A percentile compares a stretch with the other conserved stretches of the same genome.
These are phyloP conservation scores for Brachypodius melanocephalos DNA, from an alignment of 2,113 vertebrate species.

Conservation along the genomic window DNA sequence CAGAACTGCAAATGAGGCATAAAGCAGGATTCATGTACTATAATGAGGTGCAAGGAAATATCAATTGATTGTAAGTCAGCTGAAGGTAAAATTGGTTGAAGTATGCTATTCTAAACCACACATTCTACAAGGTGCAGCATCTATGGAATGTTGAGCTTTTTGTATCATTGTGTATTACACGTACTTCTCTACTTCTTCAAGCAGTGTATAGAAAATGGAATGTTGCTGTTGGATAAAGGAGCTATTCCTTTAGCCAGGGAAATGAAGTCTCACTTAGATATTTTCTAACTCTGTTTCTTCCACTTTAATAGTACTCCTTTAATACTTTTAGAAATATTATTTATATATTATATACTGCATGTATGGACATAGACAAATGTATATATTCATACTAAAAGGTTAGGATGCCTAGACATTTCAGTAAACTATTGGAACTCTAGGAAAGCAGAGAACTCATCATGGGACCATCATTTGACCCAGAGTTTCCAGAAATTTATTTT, in stretches of 20 bases:
- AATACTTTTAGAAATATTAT: background rate
- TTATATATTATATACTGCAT: background rate
- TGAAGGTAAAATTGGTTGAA: constrained; percentile 14
- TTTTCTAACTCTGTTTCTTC: background rate
- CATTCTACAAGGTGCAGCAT: background rate
- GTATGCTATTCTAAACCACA: background rate
- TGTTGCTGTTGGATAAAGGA: background rate
- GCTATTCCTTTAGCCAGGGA: background rate
- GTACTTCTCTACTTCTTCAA: background rate
- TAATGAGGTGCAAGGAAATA: constrained; percentile 36
- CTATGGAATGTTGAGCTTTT: background rate
- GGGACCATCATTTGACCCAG: background rate
- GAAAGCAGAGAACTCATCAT: background rate
- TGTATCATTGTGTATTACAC: background rate
- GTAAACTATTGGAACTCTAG: background rate
- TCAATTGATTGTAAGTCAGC: constrained; percentile 11
- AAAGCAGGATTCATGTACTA: constrained; percentile 19
- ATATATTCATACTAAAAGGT: background rate
- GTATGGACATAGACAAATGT: background rate
- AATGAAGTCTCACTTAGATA: background rate
- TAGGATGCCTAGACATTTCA: background rate
- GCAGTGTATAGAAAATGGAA: background rate
- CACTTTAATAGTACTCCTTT: background rate
- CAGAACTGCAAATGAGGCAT: constrained; percentile 31
- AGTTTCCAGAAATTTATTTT: background rate